Evolutionary conservation across 2,888 invertebrate genomes (phyloP), one percentile per base, ranked within the genome.

Genomic region (Cephus rjabovi): DNA sequence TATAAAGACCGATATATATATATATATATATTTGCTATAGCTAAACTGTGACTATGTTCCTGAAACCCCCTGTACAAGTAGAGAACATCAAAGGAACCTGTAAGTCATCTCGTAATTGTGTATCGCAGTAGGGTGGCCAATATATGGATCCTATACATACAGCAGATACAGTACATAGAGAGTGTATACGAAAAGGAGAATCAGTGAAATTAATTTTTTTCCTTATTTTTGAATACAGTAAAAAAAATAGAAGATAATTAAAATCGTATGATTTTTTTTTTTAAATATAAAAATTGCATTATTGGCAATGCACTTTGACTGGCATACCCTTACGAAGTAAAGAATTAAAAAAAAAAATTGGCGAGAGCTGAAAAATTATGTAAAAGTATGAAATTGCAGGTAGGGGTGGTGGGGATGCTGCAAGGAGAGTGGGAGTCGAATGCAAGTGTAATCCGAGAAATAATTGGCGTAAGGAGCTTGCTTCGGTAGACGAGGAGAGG

Each of bases 401-500:
- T 9, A 12, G 30, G 40, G 40, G 23, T 23, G 9, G 40, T 56
- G 6, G 40, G 23, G 40, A 56, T 56, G 40, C 40, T 56, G 40
- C 15, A 2, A 23, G 40, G 0, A 23, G 23, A 56, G 40, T 9
- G 9, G 6, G 40, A 23, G 71, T 71, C 30, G 30, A 31, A 71
- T 71, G 79, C 78, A 81, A 83, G 81, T 82, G 82, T 83, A 82
- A 83, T 85, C 79, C 77, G 78, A 76, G 83, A 83, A 81, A 88
- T 89, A 90, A 90, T 90, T 90, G 88, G 86, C 86, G 85, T 89
- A 90, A 90, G 87, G 79, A 89, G 89, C 87, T 88, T 87, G 86
- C 23, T 56, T 23, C 0, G 6, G 40, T 56, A 56, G 40, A 23
- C 23, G 40, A 9, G 3, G 15, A 40, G 15, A 4, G 56, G 37